Evolutionary conservation across 2,888 invertebrate species (phyloP).

Genomic region (Phalera bucephala): DNA sequence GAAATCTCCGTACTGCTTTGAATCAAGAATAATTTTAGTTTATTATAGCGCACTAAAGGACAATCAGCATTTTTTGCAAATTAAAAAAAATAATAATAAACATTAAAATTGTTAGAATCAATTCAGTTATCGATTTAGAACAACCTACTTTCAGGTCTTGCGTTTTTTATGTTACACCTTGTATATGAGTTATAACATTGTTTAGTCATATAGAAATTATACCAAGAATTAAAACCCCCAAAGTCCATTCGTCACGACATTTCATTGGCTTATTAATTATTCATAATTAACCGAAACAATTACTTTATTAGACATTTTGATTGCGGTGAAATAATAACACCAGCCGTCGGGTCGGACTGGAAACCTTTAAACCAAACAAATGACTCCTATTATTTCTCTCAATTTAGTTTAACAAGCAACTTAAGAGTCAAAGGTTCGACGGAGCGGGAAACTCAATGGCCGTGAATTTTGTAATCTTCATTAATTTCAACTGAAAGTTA

Average conservation of each 20-base stretch:
- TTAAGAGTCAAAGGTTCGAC: constrained; percentile 77
- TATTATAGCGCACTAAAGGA: too few species aligned
- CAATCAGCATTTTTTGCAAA: too few species aligned
- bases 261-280: not conserved
- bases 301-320: constrained; percentile 37
- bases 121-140: too few species aligned
- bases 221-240: too few species aligned
- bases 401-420: constrained; percentile 80
- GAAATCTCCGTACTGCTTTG: too few species aligned
- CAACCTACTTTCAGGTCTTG: too few species aligned
- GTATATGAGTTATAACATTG: too few species aligned
- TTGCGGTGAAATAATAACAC: constrained; percentile 56
- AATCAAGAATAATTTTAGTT: too few species aligned
- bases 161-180: too few species aligned
- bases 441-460: constrained; percentile 77
- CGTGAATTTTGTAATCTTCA: constrained; percentile 82
- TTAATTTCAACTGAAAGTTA: constrained; percentile 76
- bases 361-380: constrained; percentile 78
- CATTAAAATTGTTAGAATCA: too few species aligned
- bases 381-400: constrained; percentile 81
- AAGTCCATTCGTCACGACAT: not conserved
- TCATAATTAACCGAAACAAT: constrained; percentile 15
- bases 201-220: too few species aligned
- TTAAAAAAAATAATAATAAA: too few species aligned
- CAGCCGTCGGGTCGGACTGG: constrained; percentile 50